Conservation (phyloP, 1,140 invertebrate species). For the Trypoxylus dichotomus region DNA sequence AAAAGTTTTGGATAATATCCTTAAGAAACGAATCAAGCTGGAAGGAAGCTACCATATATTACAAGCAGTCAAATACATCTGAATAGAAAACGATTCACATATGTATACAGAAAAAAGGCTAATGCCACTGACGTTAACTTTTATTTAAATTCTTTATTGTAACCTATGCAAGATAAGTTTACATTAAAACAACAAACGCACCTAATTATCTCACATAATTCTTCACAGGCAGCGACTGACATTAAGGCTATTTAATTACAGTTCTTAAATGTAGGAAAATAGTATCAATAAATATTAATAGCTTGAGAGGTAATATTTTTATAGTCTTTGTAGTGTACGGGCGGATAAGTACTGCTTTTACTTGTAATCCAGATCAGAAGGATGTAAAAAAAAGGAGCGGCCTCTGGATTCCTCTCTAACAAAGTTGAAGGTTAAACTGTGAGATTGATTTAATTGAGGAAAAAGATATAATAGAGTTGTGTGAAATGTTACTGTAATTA, state of each 20-base stretch:
- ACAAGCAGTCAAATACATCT: too few relatives aligned
- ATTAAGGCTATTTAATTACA: neutral
- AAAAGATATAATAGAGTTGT: neutral
- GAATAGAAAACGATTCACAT: too few relatives aligned
- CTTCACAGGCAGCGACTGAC: neutral
- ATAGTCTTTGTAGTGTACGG: neutral
- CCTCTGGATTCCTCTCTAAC: slow-evolving; percentile 1
- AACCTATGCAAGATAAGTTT: neutral
- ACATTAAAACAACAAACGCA: neutral
- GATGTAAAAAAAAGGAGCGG: slow-evolving; percentile 7
- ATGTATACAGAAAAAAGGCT: too few relatives aligned
- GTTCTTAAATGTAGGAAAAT: neutral
- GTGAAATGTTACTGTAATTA: neutral
- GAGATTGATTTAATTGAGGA: neutral
- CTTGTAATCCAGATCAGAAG: slow-evolving; percentile 1
- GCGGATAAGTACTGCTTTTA: neutral
- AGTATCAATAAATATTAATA: neutral
- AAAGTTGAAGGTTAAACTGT: neutral
- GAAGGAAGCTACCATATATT: too few relatives aligned
- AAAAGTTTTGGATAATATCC: too few relatives aligned
- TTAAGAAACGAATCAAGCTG: too few relatives aligned
- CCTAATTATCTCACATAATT: neutral
- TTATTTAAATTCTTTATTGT: too few relatives aligned
- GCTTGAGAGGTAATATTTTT: neutral
- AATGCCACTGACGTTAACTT: too few relatives aligned